Evolutionary conservation across 2,888 invertebrate species (phyloP).

Genomic region (Vandiemenella viatica): DNA sequence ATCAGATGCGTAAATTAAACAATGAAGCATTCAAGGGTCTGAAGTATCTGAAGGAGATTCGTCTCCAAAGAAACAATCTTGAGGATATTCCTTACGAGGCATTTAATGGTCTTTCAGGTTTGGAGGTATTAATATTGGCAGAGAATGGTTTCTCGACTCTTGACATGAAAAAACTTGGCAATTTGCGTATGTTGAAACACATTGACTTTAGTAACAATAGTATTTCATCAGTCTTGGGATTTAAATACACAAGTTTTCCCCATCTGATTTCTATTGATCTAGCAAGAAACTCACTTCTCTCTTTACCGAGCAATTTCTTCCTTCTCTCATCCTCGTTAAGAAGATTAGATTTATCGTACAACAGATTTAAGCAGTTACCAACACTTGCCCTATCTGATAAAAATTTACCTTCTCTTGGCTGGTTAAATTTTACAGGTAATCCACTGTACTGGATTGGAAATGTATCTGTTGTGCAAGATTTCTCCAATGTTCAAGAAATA

Average conservation of each 20-base stretch:
- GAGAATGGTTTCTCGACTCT: conserved; percentile 33
- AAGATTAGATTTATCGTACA: conserved; percentile 61
- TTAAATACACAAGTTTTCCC: conserved; percentile 58
- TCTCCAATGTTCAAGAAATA: conserved; percentile 38
- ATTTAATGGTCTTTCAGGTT: conserved; percentile 54
- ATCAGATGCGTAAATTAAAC: conserved; percentile 48
- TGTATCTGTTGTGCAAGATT: conserved; percentile 35
- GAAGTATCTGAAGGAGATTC: conserved; percentile 60
- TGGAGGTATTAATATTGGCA: conserved; percentile 35
- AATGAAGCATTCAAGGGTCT: conserved; percentile 58
- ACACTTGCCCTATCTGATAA: conserved; percentile 58
- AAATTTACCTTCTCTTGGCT: conserved; percentile 53
- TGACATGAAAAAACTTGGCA: conserved; percentile 62
- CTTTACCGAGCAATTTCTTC: conserved; percentile 68
- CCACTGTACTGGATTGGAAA: conserved; percentile 61
- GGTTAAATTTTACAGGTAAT: conserved; percentile 71
- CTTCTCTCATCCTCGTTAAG: conserved; percentile 53
- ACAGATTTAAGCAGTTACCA: conserved; percentile 66
- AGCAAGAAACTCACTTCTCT: conserved; percentile 56
- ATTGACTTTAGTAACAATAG: conserved; percentile 36
- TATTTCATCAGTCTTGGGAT: conserved; percentile 51
- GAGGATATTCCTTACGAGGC: conserved; percentile 65
- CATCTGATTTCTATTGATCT: conserved; percentile 59
- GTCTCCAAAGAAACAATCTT: conserved; percentile 56
- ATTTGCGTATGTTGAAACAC: conserved; percentile 55